A percentile compares a stretch with the other conserved stretches of the same genome.
phyloP scores from a whole-genome alignment of 2,113 vertebrate genomes.

The Lasiurus cinereus region DNA sequence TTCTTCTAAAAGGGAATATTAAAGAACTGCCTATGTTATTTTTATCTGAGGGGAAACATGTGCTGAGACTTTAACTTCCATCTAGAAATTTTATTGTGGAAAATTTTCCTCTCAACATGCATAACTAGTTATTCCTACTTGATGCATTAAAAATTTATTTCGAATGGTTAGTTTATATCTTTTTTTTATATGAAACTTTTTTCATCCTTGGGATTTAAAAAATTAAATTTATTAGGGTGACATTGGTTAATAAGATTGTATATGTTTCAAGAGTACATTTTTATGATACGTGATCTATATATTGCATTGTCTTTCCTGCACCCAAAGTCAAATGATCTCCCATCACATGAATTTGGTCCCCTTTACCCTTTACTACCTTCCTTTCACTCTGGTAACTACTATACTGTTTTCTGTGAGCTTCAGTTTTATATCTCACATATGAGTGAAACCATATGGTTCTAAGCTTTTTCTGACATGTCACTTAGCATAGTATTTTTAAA shows the following conservation, averaged over 20 bases:
- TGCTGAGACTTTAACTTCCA: not conserved
- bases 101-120: not conserved
- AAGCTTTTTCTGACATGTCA: not conserved
- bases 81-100: slow-evolving; percentile 1
- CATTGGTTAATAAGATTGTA: not conserved
- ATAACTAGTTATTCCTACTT: slow-evolving; percentile 26
- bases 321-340: not conserved
- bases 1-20: slow-evolving; percentile 24
- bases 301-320: not conserved
- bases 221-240: not conserved
- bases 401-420: not conserved
- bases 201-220: not conserved
- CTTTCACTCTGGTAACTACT: not conserved
- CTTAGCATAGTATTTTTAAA: not conserved
- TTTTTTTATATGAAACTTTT: not conserved
- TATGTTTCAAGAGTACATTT: not conserved
- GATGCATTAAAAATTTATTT: slow-evolving; percentile 7
- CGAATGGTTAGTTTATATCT: not conserved
- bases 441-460: not conserved
- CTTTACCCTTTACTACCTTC: not conserved
- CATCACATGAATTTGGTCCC: not conserved
- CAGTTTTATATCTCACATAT: not conserved
- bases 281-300: not conserved
- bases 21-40: not conserved
- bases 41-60: not conserved